Evolutionary conservation across 2,113 vertebrate species (phyloP), one percentile per base, ranked within the genome.

Genomic region (Otocyon megalotis): DNA sequence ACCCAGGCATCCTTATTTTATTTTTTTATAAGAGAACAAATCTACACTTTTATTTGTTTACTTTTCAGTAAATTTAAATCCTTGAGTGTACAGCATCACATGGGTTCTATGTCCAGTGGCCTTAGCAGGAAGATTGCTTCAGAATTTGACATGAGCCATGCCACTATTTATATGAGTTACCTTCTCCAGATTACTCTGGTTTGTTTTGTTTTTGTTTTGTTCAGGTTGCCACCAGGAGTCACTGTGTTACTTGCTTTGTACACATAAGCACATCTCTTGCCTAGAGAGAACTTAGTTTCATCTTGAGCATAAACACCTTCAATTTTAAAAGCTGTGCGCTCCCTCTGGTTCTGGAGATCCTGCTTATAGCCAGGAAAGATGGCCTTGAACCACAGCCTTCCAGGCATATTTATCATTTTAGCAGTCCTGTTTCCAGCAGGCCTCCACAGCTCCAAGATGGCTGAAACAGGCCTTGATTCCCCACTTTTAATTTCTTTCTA

Each of bases 401-500:
- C 74, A 50, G 74, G 43, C 26, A 50, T 30, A 50, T 77, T 77
- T 77, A 16, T 50, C 28, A 9, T 77, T 77, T 28, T 28, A 77
- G 74, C 26, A 77, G 8, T 77, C 74, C 74, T 77, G 26, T 50
- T 77, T 37, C 72, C 7, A 48, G 72, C 37, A 76, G 72, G 43
- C 72, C 72, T 76, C 6, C 37, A 48, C 24, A 28, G 7, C 37
- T 48, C 74, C 74, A 50, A 77, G 26, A 50, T 50, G 14, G 22
- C 74, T 77, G 74, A 77, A 77, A 77, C 74, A 30, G 20, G 26
- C 43, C 26, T 94, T 77, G 58, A 30, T 67, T 74, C 62, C 20
- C 15, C 63, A 74, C 43, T 97, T 93, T 77, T 69, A 69, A 35
- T 93, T 93, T 94, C 35, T 93, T 94, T 82, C 63, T 50, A 32